Evolutionary conservation across 1,140 invertebrate species (phyloP), one percentile per base, ranked within the genome.

Genomic region (Drosophila sulfurigaster): DNA sequence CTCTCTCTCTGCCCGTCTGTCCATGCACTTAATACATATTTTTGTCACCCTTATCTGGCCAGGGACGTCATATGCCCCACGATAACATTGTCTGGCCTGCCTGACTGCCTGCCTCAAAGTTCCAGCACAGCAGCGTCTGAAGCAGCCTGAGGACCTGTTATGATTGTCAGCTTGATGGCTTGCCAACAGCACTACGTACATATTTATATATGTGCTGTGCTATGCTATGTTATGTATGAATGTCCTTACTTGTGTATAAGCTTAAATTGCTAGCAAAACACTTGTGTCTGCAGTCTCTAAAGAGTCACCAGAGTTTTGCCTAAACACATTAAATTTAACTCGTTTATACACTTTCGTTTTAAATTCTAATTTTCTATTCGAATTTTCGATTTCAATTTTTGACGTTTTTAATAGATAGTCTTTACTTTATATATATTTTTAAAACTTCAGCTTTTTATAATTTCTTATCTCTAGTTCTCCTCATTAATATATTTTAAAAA

Each of bases 21-120:
- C 35, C 16, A 49, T 79, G 79, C 83, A 87, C 83, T 83, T 89
- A 89, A 87, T 88, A 88, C 85, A 88, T 83, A 88, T 88, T 88
- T 88, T 89, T 89, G 83, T 88, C 83, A 83, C 83, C 85, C 83
- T 88, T 89, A 88, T 89, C 85, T 78, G 81, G 69, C 49, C 85
- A 83, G 79, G 83, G 77, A 83, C 64, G 83, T 80, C 83, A 88
- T 79, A 66, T 79, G 80, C 64, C 48, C 32, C 45, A 59, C 79
- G 83, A 82, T 87, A 82, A 83, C 82, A 88, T 88, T 83, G 80
- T 87, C 75, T 68, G 64, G 11, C 25, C 57, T 30, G 38, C 10
- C 32, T 38, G 48, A n/a, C 56, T 63, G 15, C 67, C 54, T 30
- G 49, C 25, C 56, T 68, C n/a, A 67, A 56, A 58, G 25, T 59